A percentile compares a stretch with the other conserved stretches of the same genome.
Evolutionary conservation across 2,888 invertebrate genomes (phyloP).

Genomic region (Drosophila suboccidentalis): DNA sequence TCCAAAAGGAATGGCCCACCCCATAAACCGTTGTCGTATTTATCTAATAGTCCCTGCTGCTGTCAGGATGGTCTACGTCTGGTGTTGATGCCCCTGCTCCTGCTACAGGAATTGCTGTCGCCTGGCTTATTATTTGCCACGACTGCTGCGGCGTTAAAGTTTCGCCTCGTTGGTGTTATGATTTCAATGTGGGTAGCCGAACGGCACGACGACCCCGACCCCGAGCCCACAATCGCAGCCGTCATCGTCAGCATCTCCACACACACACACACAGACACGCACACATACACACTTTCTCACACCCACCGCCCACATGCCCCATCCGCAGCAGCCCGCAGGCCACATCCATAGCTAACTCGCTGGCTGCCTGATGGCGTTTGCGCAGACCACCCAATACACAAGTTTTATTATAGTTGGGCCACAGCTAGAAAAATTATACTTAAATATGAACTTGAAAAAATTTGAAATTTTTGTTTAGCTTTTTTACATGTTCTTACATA

Average conservation of each 20-base stretch:
- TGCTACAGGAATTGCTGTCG: constrained; percentile 66
- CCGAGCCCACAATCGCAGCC: constrained; percentile 61
- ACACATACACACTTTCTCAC: constrained; percentile 15
- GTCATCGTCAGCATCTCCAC: constrained; percentile 76
- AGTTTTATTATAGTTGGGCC: constrained; percentile 1
- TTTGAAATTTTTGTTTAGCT: neutral
- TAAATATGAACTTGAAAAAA: neutral
- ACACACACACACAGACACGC: constrained; percentile 28
- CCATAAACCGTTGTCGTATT: constrained; percentile 62
- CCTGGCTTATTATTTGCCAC: constrained; percentile 81
- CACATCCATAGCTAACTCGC: constrained; percentile 74
- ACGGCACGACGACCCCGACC: constrained; percentile 77
- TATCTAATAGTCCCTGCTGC: constrained; percentile 78
- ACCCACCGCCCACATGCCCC: constrained; percentile 15
- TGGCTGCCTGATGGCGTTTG: constrained; percentile 66
- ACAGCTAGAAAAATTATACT: constrained; percentile 1
- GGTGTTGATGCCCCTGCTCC: constrained; percentile 63
- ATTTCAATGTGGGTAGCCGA: constrained; percentile 80
- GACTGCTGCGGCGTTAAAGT: constrained; percentile 79
- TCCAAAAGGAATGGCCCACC: constrained; percentile 38
- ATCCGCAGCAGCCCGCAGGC: constrained; percentile 60
- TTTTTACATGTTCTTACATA: too few species aligned
- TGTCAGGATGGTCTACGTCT: constrained; percentile 76
- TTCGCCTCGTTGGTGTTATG: constrained; percentile 81
- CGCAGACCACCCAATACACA: constrained; percentile 70